phyloP scores from a whole-genome alignment of 2,888 invertebrate species.

The Kuschelorhynchus macadamiae region DNA sequence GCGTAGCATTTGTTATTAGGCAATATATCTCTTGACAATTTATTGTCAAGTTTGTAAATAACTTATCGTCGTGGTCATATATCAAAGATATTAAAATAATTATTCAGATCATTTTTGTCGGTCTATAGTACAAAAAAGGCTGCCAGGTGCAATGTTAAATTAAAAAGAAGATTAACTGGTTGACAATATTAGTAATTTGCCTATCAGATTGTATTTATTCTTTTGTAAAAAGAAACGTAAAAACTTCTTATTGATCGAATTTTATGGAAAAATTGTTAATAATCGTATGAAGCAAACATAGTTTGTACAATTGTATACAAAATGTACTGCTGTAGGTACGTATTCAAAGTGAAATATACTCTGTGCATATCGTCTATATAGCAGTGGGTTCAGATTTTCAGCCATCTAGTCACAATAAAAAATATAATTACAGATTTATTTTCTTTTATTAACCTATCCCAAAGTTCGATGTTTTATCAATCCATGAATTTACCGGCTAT shows the following conservation, averaged over 20 bases:
- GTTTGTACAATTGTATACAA: slow-evolving; percentile 45
- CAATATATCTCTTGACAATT: no score
- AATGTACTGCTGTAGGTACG: slow-evolving; percentile 46
- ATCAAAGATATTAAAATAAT: slow-evolving; percentile 24
- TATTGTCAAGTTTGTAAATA: not conserved
- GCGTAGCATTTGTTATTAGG: no score
- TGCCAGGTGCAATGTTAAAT: slow-evolving; percentile 66
- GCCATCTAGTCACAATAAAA: slow-evolving; percentile 81
- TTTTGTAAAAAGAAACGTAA: slow-evolving; percentile 9
- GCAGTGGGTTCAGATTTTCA: slow-evolving; percentile 70
- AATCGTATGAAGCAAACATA: slow-evolving; percentile 26
- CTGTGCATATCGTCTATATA: slow-evolving; percentile 75
- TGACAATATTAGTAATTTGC: slow-evolving; percentile 42
- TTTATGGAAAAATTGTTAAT: slow-evolving; percentile 28
- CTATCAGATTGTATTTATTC: slow-evolving; percentile 23
- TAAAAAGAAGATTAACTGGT: slow-evolving; percentile 23
- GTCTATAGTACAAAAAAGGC: slow-evolving; percentile 60
- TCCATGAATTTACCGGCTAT: no score
- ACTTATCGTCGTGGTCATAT: slow-evolving; percentile 9
- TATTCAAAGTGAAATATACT: slow-evolving; percentile 62
- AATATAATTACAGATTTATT: slow-evolving; percentile 63
- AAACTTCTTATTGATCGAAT: slow-evolving; percentile 12
- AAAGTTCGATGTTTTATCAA: no score
- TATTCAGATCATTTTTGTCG: slow-evolving; percentile 56
- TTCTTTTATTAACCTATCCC: slow-evolving; percentile 1